Conservation (phyloP, 1,140 invertebrate genomes). For the Danaus plexippus region DNA sequence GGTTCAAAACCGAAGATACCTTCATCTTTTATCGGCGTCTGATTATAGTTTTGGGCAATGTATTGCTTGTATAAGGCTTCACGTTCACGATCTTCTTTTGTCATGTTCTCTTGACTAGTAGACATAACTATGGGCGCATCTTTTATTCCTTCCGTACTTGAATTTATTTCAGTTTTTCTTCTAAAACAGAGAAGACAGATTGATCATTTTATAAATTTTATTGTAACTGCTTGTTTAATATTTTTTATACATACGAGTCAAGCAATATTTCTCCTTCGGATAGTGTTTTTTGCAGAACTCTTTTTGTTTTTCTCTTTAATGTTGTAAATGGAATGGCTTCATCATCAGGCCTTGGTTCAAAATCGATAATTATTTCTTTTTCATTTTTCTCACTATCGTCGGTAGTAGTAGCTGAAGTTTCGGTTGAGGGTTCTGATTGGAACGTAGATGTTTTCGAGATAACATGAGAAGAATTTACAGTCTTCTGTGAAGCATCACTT, state of each 20-base stretch:
- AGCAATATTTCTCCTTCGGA: slow-evolving; percentile 86
- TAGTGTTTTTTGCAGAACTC: slow-evolving; percentile 82
- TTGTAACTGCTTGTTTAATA: slow-evolving; percentile 3
- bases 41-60: slow-evolving; percentile 68
- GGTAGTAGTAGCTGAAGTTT: slow-evolving; percentile 65
- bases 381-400: slow-evolving; percentile 77
- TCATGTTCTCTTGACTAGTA: slow-evolving; percentile 74
- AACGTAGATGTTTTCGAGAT: slow-evolving; percentile 69
- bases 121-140: slow-evolving; percentile 70
- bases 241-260: slow-evolving; percentile 70
- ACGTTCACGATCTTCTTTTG: slow-evolving; percentile 54
- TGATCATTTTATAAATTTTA: neutral
- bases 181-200: slow-evolving; percentile 22
- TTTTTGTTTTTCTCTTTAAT: slow-evolving; percentile 71
- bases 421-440: slow-evolving; percentile 68
- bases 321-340: slow-evolving; percentile 72
- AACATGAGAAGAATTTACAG: slow-evolving; percentile 53
- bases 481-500: slow-evolving; percentile 62
- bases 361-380: slow-evolving; percentile 89
- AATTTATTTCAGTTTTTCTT: slow-evolving; percentile 61
- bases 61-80: slow-evolving; percentile 55
- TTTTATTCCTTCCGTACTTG: slow-evolving; percentile 54
- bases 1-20: slow-evolving; percentile 71
- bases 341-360: slow-evolving; percentile 81
- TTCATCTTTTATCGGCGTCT: slow-evolving; percentile 75